phyloP scores from a whole-genome alignment of 2,888 invertebrate genomes.

The Apamea anceps region DNA sequence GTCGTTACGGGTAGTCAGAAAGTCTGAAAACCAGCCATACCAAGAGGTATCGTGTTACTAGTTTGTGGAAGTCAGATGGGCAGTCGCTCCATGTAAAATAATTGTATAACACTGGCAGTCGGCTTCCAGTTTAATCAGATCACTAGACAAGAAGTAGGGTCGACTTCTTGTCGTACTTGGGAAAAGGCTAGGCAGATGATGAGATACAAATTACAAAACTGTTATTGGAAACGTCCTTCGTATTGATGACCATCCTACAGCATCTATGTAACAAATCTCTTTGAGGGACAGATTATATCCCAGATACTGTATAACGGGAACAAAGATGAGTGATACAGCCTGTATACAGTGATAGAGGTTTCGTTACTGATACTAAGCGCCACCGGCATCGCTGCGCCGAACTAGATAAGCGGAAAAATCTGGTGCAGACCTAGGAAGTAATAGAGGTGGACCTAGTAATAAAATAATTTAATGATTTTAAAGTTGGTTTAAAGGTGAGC shows the following conservation, averaged over 20 bases:
- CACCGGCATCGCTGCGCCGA: conserved; percentile 32
- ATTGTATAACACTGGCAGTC: not conserved
- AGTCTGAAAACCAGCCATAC: not conserved
- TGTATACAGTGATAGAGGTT: conserved; percentile 8
- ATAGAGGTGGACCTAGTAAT: conserved; percentile 6
- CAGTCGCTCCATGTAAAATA: not conserved
- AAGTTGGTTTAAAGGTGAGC: not conserved
- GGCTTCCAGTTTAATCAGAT: not conserved
- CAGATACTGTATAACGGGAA: not conserved
- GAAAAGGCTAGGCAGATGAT: not conserved
- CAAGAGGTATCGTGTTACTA: not conserved
- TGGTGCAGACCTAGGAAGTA: conserved; percentile 21
- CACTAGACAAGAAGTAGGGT: not conserved
- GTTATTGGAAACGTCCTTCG: not conserved
- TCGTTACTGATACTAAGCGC: conserved; percentile 23
- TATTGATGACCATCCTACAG: not conserved
- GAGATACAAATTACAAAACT: not conserved
- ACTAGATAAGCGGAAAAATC: conserved; percentile 62
- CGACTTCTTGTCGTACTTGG: not conserved
- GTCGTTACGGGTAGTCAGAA: not conserved
- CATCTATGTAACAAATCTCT: not conserved
- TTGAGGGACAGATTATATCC: not conserved
- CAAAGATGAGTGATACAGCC: not conserved
- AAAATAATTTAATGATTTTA: not conserved
- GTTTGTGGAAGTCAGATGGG: not conserved